Evolutionary conservation across 2,797 vertebrate genomes (phyloP), one percentile per base, ranked within the genome.

Genomic region (Podarcis siculus): DNA sequence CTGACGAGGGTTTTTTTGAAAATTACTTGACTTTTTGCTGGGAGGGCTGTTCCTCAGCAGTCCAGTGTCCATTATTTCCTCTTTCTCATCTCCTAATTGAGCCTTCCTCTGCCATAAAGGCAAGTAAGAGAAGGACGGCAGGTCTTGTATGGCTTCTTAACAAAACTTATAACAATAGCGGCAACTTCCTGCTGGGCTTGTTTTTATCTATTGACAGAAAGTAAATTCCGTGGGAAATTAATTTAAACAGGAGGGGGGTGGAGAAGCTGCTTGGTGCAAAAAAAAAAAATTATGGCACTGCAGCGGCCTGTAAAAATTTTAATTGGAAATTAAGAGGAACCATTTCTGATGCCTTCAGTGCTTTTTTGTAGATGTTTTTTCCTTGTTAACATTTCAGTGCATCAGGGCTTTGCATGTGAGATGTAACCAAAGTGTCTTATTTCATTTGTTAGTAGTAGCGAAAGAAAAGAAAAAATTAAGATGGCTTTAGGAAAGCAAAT

Each of bases 281-380:
- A 42, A 42, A 42, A 42, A 42, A 42, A 42, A 42, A 42, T 42
- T 42, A 75, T 80, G 3, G 64, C 64, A 64, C 58, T 13, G 8
- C 15, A 23, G 30, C 35, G 37, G 8, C 1, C 2, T 0, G 77
- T 81, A 89, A 30, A 64, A 3, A 27, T 64, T 92, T 90, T 80
- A 76, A 87, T 89, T 90, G 77, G 73, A 93, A 93, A 88, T 79
- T 71, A 89, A 25, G 25, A 35, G 61, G 72, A 86, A 3, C 82
- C 30, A 67, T 86, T 92, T 92, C 85, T 85, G 58, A 90, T 91
- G 66, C 66, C 82, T 79, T 79, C 30, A 39, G 80, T 79, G 66
- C 8, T 9, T 45, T 45, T 21, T 32, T 35, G 21, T 30, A n/a
- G 1, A 32, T 27, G 23, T 73, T 17, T 75, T 58, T 42, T 19